A percentile compares a stretch with the other conserved stretches of the same genome.
Conservation (phyloP, 2,888 invertebrate species). For the Amiota communis region DNA sequence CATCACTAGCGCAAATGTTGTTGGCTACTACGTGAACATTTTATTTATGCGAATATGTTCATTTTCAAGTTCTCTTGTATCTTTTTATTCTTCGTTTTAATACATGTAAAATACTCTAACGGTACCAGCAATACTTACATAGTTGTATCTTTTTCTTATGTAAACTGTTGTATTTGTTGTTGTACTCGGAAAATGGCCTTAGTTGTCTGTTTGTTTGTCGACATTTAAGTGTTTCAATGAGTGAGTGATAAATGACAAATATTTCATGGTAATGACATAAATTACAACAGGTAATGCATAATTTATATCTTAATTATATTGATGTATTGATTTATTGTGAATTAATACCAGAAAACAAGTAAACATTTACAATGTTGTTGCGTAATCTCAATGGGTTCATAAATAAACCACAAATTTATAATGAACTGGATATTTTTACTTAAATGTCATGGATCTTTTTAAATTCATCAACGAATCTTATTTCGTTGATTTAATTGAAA, state of each 20-base stretch:
- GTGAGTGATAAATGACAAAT: constrained; percentile 24
- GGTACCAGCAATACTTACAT: constrained; percentile 1
- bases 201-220: not conserved
- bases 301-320: constrained; percentile 11
- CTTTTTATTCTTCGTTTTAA: not conserved
- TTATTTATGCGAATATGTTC: constrained; percentile 10
- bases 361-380: no score
- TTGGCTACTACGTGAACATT: constrained; percentile 2
- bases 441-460: no score
- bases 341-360: no score
- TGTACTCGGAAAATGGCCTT: no score
- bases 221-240: not conserved
- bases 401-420: no score
- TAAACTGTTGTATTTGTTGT: not conserved
- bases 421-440: no score
- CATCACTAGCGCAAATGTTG: no score
- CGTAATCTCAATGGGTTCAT: no score
- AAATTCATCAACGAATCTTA: no score
- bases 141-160: not conserved
- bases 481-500: no score
- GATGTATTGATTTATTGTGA: constrained; percentile 1
- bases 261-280: constrained; percentile 22
- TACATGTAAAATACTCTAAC: constrained; percentile 10
- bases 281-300: constrained; percentile 18
- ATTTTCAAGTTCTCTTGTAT: not conserved